Percentiles rank a stretch among this genome's conserved stretches.
Conservation (phyloP, 2,113 vertebrate species). For the Chlorodrepanis virens region DNA sequence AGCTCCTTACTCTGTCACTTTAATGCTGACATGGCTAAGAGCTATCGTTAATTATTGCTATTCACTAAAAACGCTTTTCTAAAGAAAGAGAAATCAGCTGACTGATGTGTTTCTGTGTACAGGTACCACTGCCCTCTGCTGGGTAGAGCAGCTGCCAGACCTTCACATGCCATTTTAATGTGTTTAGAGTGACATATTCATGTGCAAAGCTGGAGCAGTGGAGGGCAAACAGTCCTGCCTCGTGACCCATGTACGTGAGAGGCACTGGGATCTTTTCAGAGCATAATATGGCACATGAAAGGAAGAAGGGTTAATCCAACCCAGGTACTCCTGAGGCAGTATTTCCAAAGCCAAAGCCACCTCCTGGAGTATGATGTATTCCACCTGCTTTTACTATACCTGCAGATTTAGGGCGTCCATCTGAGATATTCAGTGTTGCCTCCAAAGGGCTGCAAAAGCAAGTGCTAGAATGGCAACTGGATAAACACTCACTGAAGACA, state of each 20-base stretch:
- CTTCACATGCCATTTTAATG: neutral
- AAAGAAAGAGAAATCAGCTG: neutral
- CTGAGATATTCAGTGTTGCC: constrained; percentile 82
- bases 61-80: neutral
- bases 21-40: neutral
- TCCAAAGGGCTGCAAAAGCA: constrained; percentile 90
- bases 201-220: neutral
- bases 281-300: neutral
- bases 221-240: neutral
- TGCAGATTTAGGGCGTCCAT: constrained; percentile 84
- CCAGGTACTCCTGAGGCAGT: constrained; percentile 43
- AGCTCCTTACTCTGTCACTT: neutral
- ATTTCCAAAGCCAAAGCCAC: constrained; percentile 53
- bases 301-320: constrained; percentile 52
- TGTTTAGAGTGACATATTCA: neutral
- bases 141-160: constrained; percentile 14
- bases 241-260: neutral
- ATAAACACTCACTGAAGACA: constrained; percentile 94
- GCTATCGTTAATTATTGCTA: neutral
- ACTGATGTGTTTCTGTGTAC: neutral
- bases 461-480: constrained; percentile 90
- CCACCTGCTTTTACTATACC: constrained; percentile 77
- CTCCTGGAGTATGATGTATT: constrained; percentile 38
- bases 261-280: constrained; percentile 35
- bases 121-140: constrained; percentile 66